These are phyloP conservation scores for Haliaeetus leucogaster DNA, from an alignment of 2,113 vertebrate genomes.

Conservation along the genomic window DNA sequence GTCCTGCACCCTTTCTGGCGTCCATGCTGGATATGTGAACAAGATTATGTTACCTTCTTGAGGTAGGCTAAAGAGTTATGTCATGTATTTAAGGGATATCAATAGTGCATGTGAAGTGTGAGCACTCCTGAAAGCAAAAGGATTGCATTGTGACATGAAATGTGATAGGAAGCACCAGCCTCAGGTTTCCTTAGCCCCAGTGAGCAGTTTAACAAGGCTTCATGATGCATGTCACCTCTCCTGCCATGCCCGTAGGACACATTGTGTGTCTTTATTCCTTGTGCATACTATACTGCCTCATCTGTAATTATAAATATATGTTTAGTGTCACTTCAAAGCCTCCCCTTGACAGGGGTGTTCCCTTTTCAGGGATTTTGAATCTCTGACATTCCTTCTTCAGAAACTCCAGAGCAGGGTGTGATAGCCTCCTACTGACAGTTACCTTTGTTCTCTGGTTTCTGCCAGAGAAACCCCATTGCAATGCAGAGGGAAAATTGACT, in stretches of 20 bases:
- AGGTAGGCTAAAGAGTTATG: background rate
- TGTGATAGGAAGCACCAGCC: conserved; percentile 29
- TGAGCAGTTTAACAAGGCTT: conserved; percentile 47
- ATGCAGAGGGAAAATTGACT: background rate
- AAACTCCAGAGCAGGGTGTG: conserved; percentile 5
- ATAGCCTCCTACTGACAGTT: conserved; percentile 27
- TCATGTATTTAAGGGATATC: conserved; percentile 5
- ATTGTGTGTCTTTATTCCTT: background rate
- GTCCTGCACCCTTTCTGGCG: background rate
- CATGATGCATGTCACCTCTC: conserved; percentile 51
- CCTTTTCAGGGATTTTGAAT: conserved; percentile 40
- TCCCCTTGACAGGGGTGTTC: conserved; percentile 34
- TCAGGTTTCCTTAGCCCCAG: conserved; percentile 45
- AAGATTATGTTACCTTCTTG: conserved; percentile 22
- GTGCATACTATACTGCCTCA: background rate
- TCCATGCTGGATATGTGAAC: background rate
- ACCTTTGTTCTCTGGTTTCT: background rate
- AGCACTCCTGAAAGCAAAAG: background rate
- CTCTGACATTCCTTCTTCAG: conserved; percentile 41
- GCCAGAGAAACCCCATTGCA: background rate
- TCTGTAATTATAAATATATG: conserved; percentile 63
- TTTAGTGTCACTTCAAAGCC: conserved; percentile 55
- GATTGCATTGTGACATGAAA: conserved; percentile 16
- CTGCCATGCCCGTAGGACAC: conserved; percentile 44
- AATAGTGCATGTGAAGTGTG: conserved; percentile 23